Evolutionary conservation across 23 tunicate species (phyloP).

Genomic region (Pegea sp.): DNA sequence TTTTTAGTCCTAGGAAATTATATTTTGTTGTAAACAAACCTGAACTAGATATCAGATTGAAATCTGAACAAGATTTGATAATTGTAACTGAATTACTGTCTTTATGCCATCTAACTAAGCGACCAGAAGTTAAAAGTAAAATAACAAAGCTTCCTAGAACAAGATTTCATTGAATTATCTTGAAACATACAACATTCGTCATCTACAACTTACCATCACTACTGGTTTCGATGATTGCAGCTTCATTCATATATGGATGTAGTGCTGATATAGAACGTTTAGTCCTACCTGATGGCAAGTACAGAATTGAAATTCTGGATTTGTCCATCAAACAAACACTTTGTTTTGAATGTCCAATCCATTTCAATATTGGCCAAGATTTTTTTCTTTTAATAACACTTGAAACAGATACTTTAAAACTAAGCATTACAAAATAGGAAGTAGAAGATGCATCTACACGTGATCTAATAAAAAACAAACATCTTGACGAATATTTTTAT

Average conservation of each 20-base stretch:
- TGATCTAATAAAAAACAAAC: too few relatives aligned
- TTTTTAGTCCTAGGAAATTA: too few relatives aligned
- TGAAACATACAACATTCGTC: not conserved
- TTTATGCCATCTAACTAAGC: constrained; percentile 45
- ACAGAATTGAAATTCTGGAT: constrained; percentile 23
- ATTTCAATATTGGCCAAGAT: constrained; percentile 47
- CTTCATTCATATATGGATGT: constrained; percentile 26
- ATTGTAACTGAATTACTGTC: constrained; percentile 13
- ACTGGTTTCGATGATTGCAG: constrained; percentile 26
- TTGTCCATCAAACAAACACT: constrained; percentile 46
- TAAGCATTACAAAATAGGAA: too few relatives aligned
- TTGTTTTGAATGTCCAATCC: constrained; percentile 67
- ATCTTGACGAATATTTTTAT: too few relatives aligned
- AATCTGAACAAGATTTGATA: constrained; percentile 28
- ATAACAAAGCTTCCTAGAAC: constrained; percentile 55
- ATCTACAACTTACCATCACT: constrained; percentile 23
- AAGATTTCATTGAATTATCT: not conserved
- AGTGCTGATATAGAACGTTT: constrained; percentile 26
- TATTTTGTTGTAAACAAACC: too few relatives aligned
- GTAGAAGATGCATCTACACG: too few relatives aligned
- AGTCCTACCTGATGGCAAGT: constrained; percentile 67
- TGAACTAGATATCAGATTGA: constrained; percentile 5
- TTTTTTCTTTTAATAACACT: constrained; percentile 47
- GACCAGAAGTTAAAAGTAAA: constrained; percentile 28
- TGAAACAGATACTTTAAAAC: constrained; percentile 23